A percentile compares a stretch with the other conserved stretches of the same genome.
Evolutionary conservation across 2,888 invertebrate species (phyloP).

Genomic region (Pollenia angustigena): DNA sequence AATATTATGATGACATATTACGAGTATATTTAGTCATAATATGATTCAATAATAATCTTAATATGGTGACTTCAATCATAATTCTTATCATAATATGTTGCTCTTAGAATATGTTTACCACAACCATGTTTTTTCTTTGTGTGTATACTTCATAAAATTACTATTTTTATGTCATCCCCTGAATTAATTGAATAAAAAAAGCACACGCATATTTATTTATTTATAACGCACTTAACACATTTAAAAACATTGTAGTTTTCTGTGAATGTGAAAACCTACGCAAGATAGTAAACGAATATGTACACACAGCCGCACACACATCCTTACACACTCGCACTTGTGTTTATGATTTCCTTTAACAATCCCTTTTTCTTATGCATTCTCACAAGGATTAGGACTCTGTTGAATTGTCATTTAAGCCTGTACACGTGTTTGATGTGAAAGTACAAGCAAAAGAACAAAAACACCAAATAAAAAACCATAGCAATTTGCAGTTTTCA

Average conservation of each 20-base stretch:
- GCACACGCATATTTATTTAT: conserved; percentile 18
- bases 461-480: conserved; percentile 18
- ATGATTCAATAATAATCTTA: too few relatives aligned
- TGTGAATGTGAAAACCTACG: not conserved
- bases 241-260: conserved; percentile 3
- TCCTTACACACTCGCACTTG: not conserved
- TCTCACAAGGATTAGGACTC: conserved; percentile 71
- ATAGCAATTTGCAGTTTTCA: conserved; percentile 52
- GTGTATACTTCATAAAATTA: too few relatives aligned
- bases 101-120: too few relatives aligned
- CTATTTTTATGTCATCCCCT: not conserved
- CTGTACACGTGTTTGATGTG: conserved; percentile 70
- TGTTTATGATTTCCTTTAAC: not conserved
- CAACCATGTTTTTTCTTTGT: too few relatives aligned
- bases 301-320: too few relatives aligned
- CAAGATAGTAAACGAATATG: not conserved
- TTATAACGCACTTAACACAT: conserved; percentile 1
- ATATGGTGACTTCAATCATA: too few relatives aligned
- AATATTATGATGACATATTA: too few relatives aligned
- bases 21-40: too few relatives aligned
- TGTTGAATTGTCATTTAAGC: conserved; percentile 75
- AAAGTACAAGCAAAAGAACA: conserved; percentile 14
- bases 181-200: not conserved
- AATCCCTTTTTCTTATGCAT: conserved; percentile 44
- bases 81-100: too few relatives aligned